These are phyloP conservation scores for Ricordea florida DNA, from an alignment of 92 coral and sea anemone genomes.

Conservation along the genomic window DNA sequence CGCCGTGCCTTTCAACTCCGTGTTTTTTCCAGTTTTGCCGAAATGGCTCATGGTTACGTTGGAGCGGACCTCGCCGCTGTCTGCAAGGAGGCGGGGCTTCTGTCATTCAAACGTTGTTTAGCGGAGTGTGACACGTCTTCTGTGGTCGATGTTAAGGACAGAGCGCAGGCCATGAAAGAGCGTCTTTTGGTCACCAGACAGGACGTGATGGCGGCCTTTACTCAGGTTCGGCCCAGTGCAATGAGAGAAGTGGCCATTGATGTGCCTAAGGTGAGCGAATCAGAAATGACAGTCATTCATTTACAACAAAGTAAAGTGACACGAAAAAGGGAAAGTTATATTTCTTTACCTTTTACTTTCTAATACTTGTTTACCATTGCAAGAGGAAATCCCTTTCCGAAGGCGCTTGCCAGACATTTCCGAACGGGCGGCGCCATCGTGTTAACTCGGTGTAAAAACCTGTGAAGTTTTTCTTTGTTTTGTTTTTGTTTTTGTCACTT, in stretches of 20 bases:
- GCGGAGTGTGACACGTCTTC: conserved; percentile 7
- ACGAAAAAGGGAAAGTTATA: no score
- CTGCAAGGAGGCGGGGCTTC: conserved; percentile 92
- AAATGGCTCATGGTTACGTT: conserved; percentile 97
- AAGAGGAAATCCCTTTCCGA: no score
- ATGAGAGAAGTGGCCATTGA: conserved; percentile 97
- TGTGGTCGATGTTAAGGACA: background rate
- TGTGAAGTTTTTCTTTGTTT: no score
- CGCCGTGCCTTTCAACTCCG: background rate
- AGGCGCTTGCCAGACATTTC: no score
- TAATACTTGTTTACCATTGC: no score
- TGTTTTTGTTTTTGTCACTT: no score
- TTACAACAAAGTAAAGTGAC: no score
- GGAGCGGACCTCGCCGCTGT: conserved; percentile 98
- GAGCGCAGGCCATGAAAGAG: conserved; percentile 44
- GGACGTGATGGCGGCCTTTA: conserved; percentile 87
- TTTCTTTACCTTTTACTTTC: no score
- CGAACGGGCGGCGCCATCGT: no score
- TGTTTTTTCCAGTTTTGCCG: conserved; percentile 72
- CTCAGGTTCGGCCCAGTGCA: conserved; percentile 93
- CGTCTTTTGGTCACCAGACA: conserved; percentile 66
- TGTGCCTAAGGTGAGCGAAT: conserved; percentile 82
- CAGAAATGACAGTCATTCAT: no score
- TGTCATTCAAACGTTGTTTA: conserved; percentile 81
- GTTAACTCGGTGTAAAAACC: no score